phyloP scores from a whole-genome alignment of 1,140 invertebrate genomes.

The Luehdorfia chinensis region DNA sequence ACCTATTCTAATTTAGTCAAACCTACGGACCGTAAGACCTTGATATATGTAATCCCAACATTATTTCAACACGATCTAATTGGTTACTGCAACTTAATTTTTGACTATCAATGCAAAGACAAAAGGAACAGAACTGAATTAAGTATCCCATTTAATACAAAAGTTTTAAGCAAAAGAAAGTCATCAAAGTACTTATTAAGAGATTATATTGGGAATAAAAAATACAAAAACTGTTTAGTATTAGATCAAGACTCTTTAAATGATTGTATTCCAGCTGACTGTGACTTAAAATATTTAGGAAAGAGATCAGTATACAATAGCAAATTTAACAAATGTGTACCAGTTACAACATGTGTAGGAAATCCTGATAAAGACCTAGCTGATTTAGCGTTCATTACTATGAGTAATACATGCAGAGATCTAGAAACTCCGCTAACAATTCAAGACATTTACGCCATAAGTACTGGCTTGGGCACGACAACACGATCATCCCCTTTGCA shows the following conservation, averaged over 20 bases:
- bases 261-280: conserved; percentile 41
- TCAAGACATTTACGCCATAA: conserved; percentile 49
- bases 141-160: conserved; percentile 47
- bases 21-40: conserved; percentile 37
- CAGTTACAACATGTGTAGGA: conserved; percentile 29
- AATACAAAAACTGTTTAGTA: conserved; percentile 27
- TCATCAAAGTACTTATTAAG: conserved; percentile 22
- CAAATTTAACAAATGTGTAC: conserved; percentile 33
- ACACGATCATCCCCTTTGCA: conserved; percentile 10
- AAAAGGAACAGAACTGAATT: conserved; percentile 25
- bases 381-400: conserved; percentile 36
- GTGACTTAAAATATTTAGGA: conserved; percentile 50
- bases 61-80: conserved; percentile 43
- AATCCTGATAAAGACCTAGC: conserved; percentile 38
- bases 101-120: conserved; percentile 34
- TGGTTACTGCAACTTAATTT: conserved; percentile 40
- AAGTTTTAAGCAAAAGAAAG: conserved; percentile 19
- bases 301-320: conserved; percentile 34
- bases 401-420: conserved; percentile 51
- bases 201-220: conserved; percentile 28
- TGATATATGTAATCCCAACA: conserved; percentile 39
- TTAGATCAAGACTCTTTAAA: conserved; percentile 44
- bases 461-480: conserved; percentile 36
- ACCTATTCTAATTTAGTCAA: conserved; percentile 21
- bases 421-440: conserved; percentile 38